Evolutionary conservation across 2,888 invertebrate species (phyloP).

Genomic region (Tiliacea citrago): DNA sequence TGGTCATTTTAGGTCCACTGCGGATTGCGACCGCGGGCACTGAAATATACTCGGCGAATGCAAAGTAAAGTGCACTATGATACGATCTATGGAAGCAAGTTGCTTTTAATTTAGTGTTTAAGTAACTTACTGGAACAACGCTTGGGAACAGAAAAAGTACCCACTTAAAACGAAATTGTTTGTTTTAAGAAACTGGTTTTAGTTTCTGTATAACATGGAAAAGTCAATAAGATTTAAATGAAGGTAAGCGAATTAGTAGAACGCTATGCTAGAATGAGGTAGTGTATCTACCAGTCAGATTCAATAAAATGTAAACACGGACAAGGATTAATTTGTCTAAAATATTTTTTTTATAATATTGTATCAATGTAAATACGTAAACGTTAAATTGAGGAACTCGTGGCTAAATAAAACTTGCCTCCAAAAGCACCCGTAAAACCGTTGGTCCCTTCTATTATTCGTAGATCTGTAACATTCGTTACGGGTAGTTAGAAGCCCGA

Average conservation of each 20-base stretch:
- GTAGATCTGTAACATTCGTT: background rate
- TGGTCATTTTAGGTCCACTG: conserved; percentile 15
- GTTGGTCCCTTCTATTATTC: background rate
- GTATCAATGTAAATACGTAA: background rate
- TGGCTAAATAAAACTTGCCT: too few species aligned
- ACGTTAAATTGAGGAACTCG: background rate
- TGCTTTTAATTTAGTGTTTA: conserved; percentile 46
- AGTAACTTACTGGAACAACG: conserved; percentile 21
- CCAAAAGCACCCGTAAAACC: background rate
- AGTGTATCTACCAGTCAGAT: background rate
- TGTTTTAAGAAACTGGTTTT: background rate
- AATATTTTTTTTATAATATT: background rate
- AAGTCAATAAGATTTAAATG: background rate
- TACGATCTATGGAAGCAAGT: conserved; percentile 36
- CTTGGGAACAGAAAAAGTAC: background rate
- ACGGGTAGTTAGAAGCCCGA: background rate
- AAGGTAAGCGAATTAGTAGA: background rate
- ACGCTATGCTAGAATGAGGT: background rate
- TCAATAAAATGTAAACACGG: background rate
- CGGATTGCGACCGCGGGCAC: conserved; percentile 8
- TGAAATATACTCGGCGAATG: conserved; percentile 47
- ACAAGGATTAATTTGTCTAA: background rate
- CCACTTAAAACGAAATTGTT: conserved; percentile 14
- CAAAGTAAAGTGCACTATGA: conserved; percentile 44
- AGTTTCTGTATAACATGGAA: background rate